These are phyloP conservation scores for Sylvietta virens DNA, from an alignment of 2,113 vertebrate genomes.

Conservation along the genomic window DNA sequence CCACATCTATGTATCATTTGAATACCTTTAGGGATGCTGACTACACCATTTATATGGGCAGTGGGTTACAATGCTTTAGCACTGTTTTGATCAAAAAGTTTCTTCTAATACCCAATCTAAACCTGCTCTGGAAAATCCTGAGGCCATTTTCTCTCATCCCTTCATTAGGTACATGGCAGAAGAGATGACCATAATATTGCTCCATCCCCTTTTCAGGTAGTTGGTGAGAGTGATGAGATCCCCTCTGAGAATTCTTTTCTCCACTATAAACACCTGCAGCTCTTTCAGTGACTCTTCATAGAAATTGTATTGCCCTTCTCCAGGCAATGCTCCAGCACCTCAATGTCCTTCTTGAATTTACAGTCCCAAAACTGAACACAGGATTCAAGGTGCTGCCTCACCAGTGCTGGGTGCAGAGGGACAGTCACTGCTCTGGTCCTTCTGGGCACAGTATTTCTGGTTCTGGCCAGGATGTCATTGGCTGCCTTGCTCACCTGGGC, in stretches of 20 bases:
- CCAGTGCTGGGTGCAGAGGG: too few relatives aligned
- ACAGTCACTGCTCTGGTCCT: background rate
- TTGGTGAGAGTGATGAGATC: background rate
- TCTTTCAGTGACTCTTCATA: background rate
- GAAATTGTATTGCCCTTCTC: background rate
- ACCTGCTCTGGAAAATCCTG: background rate
- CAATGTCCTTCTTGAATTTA: background rate
- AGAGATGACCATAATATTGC: accelerated
- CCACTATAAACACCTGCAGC: background rate
- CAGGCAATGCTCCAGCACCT: background rate
- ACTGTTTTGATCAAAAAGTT: background rate
- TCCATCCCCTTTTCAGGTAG: accelerated
- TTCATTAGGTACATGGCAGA: background rate
- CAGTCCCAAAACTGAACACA: background rate
- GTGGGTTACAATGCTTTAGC: background rate
- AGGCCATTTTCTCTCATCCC: background rate
- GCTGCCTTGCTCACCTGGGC: too few relatives aligned
- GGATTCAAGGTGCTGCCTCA: background rate
- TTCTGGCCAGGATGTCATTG: background rate
- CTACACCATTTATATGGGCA: background rate
- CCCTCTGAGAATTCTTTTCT: background rate
- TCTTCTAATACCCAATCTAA: background rate
- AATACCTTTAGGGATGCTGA: background rate
- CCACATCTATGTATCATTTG: background rate
- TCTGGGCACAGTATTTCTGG: background rate